Evolutionary conservation across 2,888 invertebrate species (phyloP).

Genomic region (Cephus spinipes): DNA sequence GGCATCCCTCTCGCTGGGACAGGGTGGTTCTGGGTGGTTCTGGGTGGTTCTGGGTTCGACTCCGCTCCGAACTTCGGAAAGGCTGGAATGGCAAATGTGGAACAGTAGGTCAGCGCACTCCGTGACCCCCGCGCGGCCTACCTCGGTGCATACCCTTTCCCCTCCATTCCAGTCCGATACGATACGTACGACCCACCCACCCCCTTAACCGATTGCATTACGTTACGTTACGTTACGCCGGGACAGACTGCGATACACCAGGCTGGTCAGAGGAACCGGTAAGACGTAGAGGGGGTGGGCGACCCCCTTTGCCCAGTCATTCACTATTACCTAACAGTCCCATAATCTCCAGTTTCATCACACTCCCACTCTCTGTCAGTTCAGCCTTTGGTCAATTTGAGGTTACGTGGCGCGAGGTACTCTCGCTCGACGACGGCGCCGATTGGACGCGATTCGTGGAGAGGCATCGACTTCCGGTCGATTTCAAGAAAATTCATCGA

Average conservation of each 20-base stretch:
- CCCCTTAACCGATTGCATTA: slow-evolving; percentile 37
- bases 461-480: no score
- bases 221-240: slow-evolving; percentile 35
- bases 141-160: slow-evolving; percentile 32
- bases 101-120: slow-evolving; percentile 66
- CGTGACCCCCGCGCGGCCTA: slow-evolving; percentile 61
- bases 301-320: no score
- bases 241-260: neutral
- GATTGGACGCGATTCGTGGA: no score
- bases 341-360: no score
- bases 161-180: neutral
- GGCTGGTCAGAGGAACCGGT: no score
- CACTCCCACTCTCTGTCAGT: no score
- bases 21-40: slow-evolving; percentile 39
- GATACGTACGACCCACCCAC: slow-evolving; percentile 15
- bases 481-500: no score
- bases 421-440: no score
- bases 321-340: no score
- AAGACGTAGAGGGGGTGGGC: no score
- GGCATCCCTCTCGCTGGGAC: slow-evolving; percentile 6
- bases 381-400: no score
- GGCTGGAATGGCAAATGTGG: slow-evolving; percentile 61
- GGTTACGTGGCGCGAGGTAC: no score
- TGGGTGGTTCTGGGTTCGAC: slow-evolving; percentile 54
- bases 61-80: slow-evolving; percentile 54